These are phyloP conservation scores for Junonia oenone DNA, from an alignment of 2,888 invertebrate species.

Conservation along the genomic window DNA sequence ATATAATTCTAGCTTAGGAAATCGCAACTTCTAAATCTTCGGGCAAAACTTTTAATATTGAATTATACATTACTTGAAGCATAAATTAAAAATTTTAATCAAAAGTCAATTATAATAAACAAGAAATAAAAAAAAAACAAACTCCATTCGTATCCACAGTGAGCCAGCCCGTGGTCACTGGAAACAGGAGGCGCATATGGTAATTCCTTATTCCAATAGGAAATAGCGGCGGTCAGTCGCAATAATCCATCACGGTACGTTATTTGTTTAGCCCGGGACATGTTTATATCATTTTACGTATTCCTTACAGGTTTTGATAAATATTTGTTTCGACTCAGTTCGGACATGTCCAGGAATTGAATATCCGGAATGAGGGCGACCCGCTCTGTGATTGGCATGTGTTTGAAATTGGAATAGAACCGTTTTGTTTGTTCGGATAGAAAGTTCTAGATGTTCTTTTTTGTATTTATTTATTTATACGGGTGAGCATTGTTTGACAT, in stretches of 20 bases:
- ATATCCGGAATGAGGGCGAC: slow-evolving; percentile 63
- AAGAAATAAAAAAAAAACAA: not conserved
- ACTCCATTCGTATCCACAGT: slow-evolving; percentile 38
- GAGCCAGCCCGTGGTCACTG: slow-evolving; percentile 33
- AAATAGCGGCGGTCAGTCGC: slow-evolving; percentile 77
- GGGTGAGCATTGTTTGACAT: not conserved
- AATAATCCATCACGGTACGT: slow-evolving; percentile 74
- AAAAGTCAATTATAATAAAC: no score
- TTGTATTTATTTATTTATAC: not conserved
- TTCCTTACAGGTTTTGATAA: slow-evolving; percentile 79
- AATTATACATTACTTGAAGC: no score
- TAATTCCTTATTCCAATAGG: slow-evolving; percentile 79
- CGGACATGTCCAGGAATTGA: slow-evolving; percentile 74
- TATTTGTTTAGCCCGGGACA: slow-evolving; percentile 64
- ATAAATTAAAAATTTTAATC: no score
- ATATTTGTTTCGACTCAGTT: slow-evolving; percentile 73
- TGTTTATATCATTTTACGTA: slow-evolving; percentile 76
- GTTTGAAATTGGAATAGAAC: slow-evolving; percentile 36
- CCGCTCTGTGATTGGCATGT: slow-evolving; percentile 64
- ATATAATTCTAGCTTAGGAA: no score
- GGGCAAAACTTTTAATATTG: no score
- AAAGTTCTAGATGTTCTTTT: slow-evolving; percentile 1
- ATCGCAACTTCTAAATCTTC: no score
- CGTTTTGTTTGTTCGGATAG: slow-evolving; percentile 19
- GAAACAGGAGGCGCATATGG: slow-evolving; percentile 73